Conservation (phyloP, 1,140 invertebrate genomes). For the Anadara kagoshimensis region DNA sequence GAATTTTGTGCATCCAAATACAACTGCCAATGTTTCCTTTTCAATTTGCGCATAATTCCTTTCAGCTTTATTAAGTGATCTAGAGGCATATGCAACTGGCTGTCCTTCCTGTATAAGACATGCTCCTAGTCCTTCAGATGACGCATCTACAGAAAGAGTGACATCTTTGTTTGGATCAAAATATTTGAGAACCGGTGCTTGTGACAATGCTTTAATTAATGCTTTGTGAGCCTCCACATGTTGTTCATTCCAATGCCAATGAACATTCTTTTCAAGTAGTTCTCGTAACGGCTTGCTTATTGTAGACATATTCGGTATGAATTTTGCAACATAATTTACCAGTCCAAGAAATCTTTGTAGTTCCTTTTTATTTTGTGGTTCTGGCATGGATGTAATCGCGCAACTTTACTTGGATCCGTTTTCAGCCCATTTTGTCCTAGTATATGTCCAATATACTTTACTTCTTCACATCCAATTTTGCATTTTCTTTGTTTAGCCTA, state of each 20-base stretch:
- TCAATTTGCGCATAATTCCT: background rate
- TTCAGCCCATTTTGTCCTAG: constrained; percentile 65
- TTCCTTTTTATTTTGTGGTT: constrained; percentile 29
- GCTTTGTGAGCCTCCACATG: constrained; percentile 13
- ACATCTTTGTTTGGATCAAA: too few relatives aligned
- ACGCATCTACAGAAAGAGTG: background rate
- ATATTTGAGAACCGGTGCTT: too few relatives aligned
- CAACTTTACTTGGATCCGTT: constrained; percentile 66
- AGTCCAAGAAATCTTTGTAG: constrained; percentile 54
- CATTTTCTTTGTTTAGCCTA: constrained; percentile 39
- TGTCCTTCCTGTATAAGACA: too few relatives aligned
- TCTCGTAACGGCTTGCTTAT: constrained; percentile 44
- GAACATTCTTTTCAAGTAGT: constrained; percentile 24
- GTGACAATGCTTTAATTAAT: constrained; percentile 1
- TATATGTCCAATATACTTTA: constrained; percentile 53
- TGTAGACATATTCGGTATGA: constrained; percentile 66
- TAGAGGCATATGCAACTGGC: too few relatives aligned
- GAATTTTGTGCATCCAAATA: too few relatives aligned
- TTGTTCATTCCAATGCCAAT: constrained; percentile 22
- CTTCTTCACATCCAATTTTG: constrained; percentile 31
- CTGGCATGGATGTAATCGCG: constrained; percentile 52
- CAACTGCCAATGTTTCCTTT: constrained; percentile 34
- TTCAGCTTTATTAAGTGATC: too few relatives aligned
- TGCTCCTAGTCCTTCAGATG: too few relatives aligned
- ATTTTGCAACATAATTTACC: constrained; percentile 68